Conservation (phyloP, 2,797 vertebrate species). For the Podargus strigoides region DNA sequence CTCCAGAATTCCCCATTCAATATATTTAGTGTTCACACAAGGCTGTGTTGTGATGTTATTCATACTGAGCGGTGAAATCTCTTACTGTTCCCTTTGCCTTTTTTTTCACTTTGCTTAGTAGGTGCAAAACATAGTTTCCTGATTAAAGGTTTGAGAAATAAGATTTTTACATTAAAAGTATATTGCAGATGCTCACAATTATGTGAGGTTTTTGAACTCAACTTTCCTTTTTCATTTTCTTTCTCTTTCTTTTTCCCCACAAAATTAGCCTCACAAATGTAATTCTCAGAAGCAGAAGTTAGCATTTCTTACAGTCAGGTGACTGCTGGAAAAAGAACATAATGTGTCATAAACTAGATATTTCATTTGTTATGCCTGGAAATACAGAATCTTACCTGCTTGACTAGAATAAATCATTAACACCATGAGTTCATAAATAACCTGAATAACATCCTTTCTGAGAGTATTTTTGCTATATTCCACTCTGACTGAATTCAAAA, state of each 20-base stretch:
- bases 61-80: neutral
- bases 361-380: neutral
- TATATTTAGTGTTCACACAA: neutral
- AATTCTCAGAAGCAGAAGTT: neutral
- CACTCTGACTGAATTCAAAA: neutral
- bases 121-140: neutral
- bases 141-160: neutral
- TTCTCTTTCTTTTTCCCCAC: neutral
- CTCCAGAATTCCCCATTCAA: neutral
- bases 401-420: conserved; percentile 20
- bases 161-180: neutral
- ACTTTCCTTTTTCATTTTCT: neutral
- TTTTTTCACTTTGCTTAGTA: neutral
- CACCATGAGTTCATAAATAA: neutral
- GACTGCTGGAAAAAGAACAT: neutral
- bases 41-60: neutral
- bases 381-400: neutral
- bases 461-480: neutral
- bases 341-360: neutral
- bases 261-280: neutral
- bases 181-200: neutral
- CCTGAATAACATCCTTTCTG: neutral
- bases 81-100: neutral
- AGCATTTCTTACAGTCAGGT: neutral
- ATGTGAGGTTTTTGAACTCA: neutral